phyloP scores from a whole-genome alignment of 2,113 vertebrate species.

The Dasypus novemcinctus region DNA sequence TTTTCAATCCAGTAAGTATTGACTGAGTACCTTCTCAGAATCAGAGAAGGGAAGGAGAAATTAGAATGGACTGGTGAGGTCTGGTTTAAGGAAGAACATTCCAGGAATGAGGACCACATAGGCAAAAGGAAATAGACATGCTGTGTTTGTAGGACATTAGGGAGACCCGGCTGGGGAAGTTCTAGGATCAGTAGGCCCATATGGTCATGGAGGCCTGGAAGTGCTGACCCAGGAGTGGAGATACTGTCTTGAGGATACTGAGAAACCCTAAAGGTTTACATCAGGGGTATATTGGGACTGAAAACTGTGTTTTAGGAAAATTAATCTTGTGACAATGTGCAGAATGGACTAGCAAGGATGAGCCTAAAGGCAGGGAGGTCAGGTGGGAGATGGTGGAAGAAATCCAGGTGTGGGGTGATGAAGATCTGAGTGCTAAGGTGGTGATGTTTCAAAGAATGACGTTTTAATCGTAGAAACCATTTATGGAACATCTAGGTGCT shows the following conservation, averaged over 20 bases:
- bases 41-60: conserved; percentile 23
- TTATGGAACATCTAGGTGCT: neutral
- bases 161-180: neutral
- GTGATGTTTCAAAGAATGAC: conserved; percentile 14
- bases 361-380: conserved; percentile 3
- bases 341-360: conserved; percentile 1
- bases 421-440: neutral
- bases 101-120: neutral
- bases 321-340: neutral
- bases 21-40: neutral
- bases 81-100: neutral
- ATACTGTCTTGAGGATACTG: neutral
- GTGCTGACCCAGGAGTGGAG: neutral
- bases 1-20: conserved; percentile 32
- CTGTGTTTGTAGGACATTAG: neutral
- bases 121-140: neutral
- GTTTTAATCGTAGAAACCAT: neutral
- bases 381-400: conserved; percentile 11
- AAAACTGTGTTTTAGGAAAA: conserved; percentile 10
- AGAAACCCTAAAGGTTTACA: conserved; percentile 10
- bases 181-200: neutral
- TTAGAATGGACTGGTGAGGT: conserved; percentile 6
- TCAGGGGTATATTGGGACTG: neutral
- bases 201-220: neutral
- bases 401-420: neutral